A percentile compares a stretch with the other conserved stretches of the same genome.
Evolutionary conservation across 1,140 invertebrate species (phyloP).

Genomic region (Sinella curviseta): DNA sequence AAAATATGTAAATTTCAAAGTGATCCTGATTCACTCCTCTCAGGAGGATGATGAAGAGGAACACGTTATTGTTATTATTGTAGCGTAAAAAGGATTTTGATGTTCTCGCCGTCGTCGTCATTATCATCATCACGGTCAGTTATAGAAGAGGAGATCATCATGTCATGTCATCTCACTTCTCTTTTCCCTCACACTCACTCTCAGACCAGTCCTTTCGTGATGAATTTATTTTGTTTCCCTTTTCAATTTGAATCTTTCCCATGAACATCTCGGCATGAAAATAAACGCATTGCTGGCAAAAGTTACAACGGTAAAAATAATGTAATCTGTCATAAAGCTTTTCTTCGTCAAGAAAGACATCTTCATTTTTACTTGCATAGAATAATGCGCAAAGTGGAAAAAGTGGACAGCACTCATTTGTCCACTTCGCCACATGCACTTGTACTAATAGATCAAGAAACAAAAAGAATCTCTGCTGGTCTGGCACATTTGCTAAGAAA

Average conservation of each 20-base stretch:
- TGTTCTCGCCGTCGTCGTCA: not conserved
- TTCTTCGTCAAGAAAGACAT: not conserved
- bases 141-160: not conserved
- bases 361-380: not conserved
- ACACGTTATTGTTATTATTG: constrained; percentile 2
- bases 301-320: not conserved
- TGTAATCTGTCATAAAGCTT: constrained; percentile 11
- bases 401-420: not conserved
- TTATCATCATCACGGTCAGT: not conserved
- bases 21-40: not conserved
- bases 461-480: too few relatives aligned
- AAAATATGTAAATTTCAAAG: not conserved
- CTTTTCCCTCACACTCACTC: too few relatives aligned
- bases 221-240: not conserved
- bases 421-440: not conserved
- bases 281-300: too few relatives aligned
- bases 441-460: not conserved
- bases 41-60: not conserved
- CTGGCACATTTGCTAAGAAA: too few relatives aligned
- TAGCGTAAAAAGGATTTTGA: constrained; percentile 13
- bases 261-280: not conserved
- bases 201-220: not conserved
- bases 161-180: not conserved
- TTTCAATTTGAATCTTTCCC: not conserved
- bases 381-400: not conserved